phyloP scores from a whole-genome alignment of 1,140 invertebrate species.

The Pogonomyrmex barbatus region DNA sequence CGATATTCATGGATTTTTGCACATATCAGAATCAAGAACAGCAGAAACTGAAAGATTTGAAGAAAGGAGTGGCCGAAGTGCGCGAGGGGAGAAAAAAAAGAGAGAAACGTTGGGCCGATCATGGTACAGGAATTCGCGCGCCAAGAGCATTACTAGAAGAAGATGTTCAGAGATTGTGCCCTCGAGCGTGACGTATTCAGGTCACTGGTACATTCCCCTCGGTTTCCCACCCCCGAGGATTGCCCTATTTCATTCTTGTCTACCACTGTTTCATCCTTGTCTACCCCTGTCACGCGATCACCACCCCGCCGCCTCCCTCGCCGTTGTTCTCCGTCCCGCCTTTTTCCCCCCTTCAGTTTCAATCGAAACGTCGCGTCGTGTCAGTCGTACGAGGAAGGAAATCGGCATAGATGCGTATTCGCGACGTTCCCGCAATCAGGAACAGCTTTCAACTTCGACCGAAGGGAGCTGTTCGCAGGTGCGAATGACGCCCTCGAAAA shows the following conservation, averaged over 20 bases:
- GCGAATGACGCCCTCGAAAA: not conserved
- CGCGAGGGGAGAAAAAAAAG: too few relatives aligned
- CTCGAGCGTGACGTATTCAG: slow-evolving; percentile 77
- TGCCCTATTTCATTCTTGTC: slow-evolving; percentile 57
- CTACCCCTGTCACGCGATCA: slow-evolving; percentile 8
- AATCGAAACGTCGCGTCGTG: slow-evolving; percentile 63
- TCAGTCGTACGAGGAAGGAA: slow-evolving; percentile 61
- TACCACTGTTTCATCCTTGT: slow-evolving; percentile 52
- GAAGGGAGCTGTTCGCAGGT: slow-evolving; percentile 10
- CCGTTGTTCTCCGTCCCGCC: not conserved
- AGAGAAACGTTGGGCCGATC: slow-evolving; percentile 4
- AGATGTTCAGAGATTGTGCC: slow-evolving; percentile 84
- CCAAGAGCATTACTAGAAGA: slow-evolving; percentile 81
- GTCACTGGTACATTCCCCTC: slow-evolving; percentile 69
- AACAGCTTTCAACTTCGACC: not conserved
- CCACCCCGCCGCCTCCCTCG: not conserved
- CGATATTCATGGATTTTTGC: not conserved
- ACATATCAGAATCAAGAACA: not conserved
- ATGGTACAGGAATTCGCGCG: slow-evolving; percentile 78
- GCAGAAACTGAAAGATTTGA: not conserved
- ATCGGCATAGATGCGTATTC: slow-evolving; percentile 49
- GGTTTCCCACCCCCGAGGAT: slow-evolving; percentile 40
- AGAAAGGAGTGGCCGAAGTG: not conserved
- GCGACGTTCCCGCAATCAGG: slow-evolving; percentile 22
- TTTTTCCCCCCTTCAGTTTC: slow-evolving; percentile 47